Conservation (phyloP, 2,113 vertebrate genomes). For the Callospermophilus lateralis region DNA sequence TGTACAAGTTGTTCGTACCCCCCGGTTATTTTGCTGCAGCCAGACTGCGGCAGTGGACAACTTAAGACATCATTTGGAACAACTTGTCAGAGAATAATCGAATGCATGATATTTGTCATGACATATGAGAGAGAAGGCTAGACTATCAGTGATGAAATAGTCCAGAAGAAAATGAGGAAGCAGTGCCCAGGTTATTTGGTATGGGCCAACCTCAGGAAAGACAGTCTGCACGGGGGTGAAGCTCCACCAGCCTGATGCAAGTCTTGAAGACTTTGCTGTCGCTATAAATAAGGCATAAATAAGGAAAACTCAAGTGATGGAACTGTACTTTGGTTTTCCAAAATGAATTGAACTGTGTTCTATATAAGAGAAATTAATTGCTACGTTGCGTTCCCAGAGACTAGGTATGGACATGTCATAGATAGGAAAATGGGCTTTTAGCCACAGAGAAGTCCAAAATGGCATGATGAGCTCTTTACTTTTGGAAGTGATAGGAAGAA, state of each 20-base stretch:
- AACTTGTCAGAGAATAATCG: background rate
- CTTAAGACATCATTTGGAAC: background rate
- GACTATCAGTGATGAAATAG: background rate
- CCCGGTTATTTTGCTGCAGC: too few relatives aligned
- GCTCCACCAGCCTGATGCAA: background rate
- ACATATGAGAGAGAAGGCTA: background rate
- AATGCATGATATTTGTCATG: background rate
- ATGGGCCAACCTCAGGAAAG: background rate
- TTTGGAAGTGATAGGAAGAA: background rate
- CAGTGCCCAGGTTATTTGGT: background rate
- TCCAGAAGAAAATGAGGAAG: background rate
- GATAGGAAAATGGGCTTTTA: background rate
- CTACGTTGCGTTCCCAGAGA: background rate
- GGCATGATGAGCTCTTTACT: background rate
- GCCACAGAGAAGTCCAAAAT: background rate
- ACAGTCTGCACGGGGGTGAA: background rate
- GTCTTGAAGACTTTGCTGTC: conserved; percentile 19
- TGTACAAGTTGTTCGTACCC: too few relatives aligned
- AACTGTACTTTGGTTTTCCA: background rate
- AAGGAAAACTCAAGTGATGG: conserved; percentile 24
- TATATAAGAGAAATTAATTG: conserved; percentile 53
- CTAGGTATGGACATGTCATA: background rate
- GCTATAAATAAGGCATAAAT: conserved; percentile 40
- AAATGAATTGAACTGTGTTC: conserved; percentile 41
- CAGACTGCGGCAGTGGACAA: too few relatives aligned